Evolutionary conservation across 2,888 invertebrate genomes (phyloP).

Genomic region (Luffia ferchaultella): DNA sequence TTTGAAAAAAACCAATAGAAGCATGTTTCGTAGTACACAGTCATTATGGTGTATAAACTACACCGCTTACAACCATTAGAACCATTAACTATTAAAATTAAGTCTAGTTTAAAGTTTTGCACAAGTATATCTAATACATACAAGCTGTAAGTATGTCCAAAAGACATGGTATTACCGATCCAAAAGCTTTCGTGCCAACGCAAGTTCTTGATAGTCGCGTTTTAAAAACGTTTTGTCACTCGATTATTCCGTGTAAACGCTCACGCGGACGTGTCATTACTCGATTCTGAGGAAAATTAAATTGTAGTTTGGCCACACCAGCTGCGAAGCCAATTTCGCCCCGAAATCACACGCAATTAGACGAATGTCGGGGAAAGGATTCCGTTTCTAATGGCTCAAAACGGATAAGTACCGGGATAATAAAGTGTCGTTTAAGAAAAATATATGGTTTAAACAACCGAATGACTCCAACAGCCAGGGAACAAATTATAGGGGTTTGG

Average conservation of each 20-base stretch:
- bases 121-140: too few relatives aligned
- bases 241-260: conserved; percentile 49
- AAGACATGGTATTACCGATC: conserved; percentile 11
- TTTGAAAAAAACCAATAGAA: too few relatives aligned
- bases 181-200: conserved; percentile 13
- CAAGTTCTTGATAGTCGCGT: conserved; percentile 33
- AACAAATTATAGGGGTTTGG: conserved; percentile 34
- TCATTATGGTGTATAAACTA: too few relatives aligned
- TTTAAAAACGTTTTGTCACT: conserved; percentile 57
- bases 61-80: too few relatives aligned
- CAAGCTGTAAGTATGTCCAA: too few relatives aligned
- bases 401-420: conserved; percentile 51
- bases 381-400: conserved; percentile 54
- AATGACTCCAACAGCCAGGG: conserved; percentile 17
- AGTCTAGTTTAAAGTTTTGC: neutral
- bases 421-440: conserved; percentile 64
- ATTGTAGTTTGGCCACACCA: conserved; percentile 40
- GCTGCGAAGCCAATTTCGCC: conserved; percentile 43
- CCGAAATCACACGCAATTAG: conserved; percentile 36
- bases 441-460: conserved; percentile 35
- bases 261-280: conserved; percentile 50
- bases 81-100: neutral
- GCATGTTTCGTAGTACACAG: too few relatives aligned
- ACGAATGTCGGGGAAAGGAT: conserved; percentile 24
- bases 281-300: conserved; percentile 46